A percentile compares a stretch with the other conserved stretches of the same genome.
phyloP scores from a whole-genome alignment of 35 echinoderm and acorn worm genomes.

The Strongylocentrotus purpuratus region DNA sequence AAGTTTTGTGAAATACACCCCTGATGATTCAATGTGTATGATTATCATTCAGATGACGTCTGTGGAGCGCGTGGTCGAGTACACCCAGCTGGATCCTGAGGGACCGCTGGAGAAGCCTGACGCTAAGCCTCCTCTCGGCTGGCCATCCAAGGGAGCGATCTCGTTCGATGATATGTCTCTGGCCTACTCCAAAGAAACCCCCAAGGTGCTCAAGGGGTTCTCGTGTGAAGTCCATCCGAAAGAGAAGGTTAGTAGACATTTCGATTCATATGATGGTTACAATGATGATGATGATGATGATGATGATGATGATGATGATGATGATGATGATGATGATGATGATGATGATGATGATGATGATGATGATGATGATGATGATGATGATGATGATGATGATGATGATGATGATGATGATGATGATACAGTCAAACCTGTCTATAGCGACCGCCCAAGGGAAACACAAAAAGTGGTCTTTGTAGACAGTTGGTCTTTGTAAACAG shows the following conservation, averaged over 20 bases:
- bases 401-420: no score
- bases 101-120: slow-evolving; percentile 67
- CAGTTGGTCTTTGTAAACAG: no score
- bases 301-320: no score
- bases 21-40: not conserved
- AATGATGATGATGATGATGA: no score
- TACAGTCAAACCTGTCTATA: no score
- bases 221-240: slow-evolving; percentile 67
- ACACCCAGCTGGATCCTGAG: slow-evolving; percentile 84
- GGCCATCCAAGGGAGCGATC: slow-evolving; percentile 71
- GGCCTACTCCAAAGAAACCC: slow-evolving; percentile 67
- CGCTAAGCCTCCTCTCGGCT: slow-evolving; percentile 57
- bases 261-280: not conserved
- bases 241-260: slow-evolving; percentile 65
- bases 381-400: no score
- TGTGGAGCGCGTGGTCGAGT: slow-evolving; percentile 86
- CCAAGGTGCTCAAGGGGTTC: slow-evolving; percentile 70
- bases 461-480: no score
- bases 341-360: no score
- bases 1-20: no score
- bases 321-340: no score
- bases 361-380: no score
- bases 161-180: slow-evolving; percentile 67
- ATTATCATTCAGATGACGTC: slow-evolving; percentile 82
- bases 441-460: no score